Evolutionary conservation across 1,140 invertebrate genomes (phyloP).

Genomic region (Trichonephila inaurata): DNA sequence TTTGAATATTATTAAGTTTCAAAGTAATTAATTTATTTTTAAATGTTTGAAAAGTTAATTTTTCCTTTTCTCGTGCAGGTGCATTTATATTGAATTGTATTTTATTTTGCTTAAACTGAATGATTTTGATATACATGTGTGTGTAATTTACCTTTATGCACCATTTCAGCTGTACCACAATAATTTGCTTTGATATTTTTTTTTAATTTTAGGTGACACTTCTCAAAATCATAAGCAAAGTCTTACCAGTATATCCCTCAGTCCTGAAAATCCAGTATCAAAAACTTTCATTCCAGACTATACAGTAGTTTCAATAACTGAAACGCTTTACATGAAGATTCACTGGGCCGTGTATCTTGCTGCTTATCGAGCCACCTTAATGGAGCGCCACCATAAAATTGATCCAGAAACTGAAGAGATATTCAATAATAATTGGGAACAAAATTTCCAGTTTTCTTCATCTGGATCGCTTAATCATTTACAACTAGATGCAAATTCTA

Average conservation of each 20-base stretch:
- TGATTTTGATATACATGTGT: no score
- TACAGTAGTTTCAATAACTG: constrained; percentile 85
- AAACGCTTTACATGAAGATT: constrained; percentile 79
- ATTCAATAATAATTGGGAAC: constrained; percentile 67
- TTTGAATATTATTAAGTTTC: no score
- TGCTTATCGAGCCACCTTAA: constrained; percentile 77
- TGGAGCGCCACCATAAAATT: constrained; percentile 77
- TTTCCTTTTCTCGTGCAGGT: no score
- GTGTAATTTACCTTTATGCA: no score
- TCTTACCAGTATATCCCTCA: constrained; percentile 58
- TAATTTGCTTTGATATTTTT: not conserved
- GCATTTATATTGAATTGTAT: no score
- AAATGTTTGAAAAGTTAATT: no score
- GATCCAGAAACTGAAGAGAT: constrained; percentile 71
- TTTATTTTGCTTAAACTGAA: no score
- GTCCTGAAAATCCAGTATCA: constrained; percentile 50
- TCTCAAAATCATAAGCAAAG: constrained; percentile 64
- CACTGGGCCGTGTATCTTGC: constrained; percentile 78
- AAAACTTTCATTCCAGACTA: constrained; percentile 93
- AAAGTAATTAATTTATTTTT: no score
- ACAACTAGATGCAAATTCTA: constrained; percentile 21
- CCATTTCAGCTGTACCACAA: no score
- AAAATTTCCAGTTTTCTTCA: constrained; percentile 54
- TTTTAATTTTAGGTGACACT: constrained; percentile 32
- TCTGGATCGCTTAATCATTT: constrained; percentile 65